phyloP scores from a whole-genome alignment of 2,888 invertebrate species.

The Timema cristinae region DNA sequence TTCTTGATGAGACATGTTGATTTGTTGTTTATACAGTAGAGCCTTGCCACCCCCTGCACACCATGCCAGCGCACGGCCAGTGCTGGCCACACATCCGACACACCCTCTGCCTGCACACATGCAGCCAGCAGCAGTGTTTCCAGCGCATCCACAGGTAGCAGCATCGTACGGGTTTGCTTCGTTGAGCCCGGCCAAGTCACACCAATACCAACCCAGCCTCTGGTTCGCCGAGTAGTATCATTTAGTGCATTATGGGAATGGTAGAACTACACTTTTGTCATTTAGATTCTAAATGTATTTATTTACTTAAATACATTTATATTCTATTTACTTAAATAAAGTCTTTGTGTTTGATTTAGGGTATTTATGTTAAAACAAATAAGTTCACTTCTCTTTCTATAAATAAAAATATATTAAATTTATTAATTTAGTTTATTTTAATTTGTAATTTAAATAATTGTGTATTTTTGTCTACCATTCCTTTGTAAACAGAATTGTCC shows the following conservation, averaged over 20 bases:
- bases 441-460: conserved; percentile 9
- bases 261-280: too few relatives aligned
- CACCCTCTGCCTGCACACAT: conserved; percentile 76
- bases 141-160: conserved; percentile 59
- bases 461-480: conserved; percentile 12
- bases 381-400: too few relatives aligned
- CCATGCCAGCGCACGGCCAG: conserved; percentile 68
- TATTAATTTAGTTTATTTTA: not conserved
- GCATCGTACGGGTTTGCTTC: conserved; percentile 63
- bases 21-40: conserved; percentile 52
- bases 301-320: not conserved
- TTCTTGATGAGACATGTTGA: too few relatives aligned
- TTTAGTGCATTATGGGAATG: too few relatives aligned
- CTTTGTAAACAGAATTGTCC: too few relatives aligned
- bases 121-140: conserved; percentile 58
- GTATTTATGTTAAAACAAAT: not conserved
- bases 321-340: not conserved
- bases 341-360: not conserved
- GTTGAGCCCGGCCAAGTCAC: conserved; percentile 65
- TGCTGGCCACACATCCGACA: conserved; percentile 61
- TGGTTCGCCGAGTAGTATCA: conserved; percentile 78
- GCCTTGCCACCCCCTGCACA: conserved; percentile 74
- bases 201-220: conserved; percentile 63
- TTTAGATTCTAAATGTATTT: not conserved
- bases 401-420: too few relatives aligned